Evolutionary conservation across 1,140 invertebrate genomes (phyloP).

Genomic region (Gonatopus flavifemur): DNA sequence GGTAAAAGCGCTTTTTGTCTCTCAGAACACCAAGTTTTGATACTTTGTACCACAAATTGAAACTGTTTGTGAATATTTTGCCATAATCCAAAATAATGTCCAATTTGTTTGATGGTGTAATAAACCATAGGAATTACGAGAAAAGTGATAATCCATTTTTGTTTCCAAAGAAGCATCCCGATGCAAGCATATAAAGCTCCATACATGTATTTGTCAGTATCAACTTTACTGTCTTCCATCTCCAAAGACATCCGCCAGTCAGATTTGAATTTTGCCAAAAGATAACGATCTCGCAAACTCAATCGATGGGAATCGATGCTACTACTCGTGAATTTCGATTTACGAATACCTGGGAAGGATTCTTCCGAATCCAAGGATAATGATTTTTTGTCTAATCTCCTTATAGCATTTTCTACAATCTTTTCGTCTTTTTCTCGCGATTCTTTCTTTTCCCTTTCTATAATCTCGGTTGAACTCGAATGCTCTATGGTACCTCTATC

Average conservation of each 20-base stretch:
- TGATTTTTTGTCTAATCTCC: conserved; percentile 34
- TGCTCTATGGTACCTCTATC: no score
- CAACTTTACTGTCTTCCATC: conserved; percentile 39
- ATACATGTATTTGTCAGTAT: conserved; percentile 67
- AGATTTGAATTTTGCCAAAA: conserved; percentile 46
- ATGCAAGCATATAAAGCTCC: conserved; percentile 69
- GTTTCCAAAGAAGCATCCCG: conserved; percentile 71
- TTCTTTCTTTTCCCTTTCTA: no score
- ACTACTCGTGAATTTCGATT: no score
- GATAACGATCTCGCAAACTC: conserved; percentile 37
- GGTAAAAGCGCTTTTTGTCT: conserved; percentile 62
- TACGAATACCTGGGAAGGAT: no score
- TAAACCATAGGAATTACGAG: conserved; percentile 68
- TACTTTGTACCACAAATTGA: conserved; percentile 22
- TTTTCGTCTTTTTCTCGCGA: no score
- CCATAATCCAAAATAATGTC: conserved; percentile 59
- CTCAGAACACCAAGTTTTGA: conserved; percentile 51
- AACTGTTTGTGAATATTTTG: conserved; percentile 43
- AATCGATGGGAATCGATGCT: no score
- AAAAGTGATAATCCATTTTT: conserved; percentile 70
- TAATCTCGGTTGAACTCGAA: no score
- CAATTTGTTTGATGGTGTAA: conserved; percentile 64
- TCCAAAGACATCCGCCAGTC: conserved; percentile 60
- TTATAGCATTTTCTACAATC: no score
- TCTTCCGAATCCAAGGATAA: conserved; percentile 43